These are phyloP conservation scores for Melanostoma scalare DNA, from an alignment of 2,888 invertebrate genomes.

Conservation along the genomic window DNA sequence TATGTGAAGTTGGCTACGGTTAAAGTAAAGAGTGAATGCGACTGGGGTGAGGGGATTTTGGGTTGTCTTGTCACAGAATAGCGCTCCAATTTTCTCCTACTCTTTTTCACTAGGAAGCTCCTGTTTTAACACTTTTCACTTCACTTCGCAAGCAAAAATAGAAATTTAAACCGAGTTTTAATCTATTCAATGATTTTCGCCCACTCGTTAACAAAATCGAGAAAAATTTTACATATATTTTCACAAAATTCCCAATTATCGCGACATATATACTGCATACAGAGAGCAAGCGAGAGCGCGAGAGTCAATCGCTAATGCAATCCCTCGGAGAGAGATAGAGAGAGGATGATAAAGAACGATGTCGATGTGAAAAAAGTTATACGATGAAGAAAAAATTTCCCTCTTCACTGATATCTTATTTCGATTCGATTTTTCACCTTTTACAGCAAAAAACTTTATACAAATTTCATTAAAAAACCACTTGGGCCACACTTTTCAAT, in stretches of 20 bases:
- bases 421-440: conserved; percentile 60
- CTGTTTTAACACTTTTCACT: conserved; percentile 48
- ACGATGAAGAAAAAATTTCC: conserved; percentile 62
- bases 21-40: neutral
- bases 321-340: conserved; percentile 71
- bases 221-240: conserved; percentile 30
- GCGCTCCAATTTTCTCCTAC: conserved; percentile 45
- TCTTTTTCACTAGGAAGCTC: conserved; percentile 29
- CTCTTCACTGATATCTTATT: conserved; percentile 53
- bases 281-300: conserved; percentile 72
- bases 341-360: conserved; percentile 68
- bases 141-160: conserved; percentile 19
- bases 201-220: conserved; percentile 30
- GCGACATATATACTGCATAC: conserved; percentile 49
- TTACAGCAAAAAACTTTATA: neutral
- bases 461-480: conserved; percentile 18
- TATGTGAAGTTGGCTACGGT: conserved; percentile 60
- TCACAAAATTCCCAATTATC: conserved; percentile 67
- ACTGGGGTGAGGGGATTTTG: neutral
- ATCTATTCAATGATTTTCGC: conserved; percentile 31
- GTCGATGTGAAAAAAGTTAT: conserved; percentile 42
- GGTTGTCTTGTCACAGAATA: neutral
- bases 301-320: conserved; percentile 51
- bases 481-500: neutral
- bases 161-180: conserved; percentile 16